Evolutionary conservation across 2,888 invertebrate species (phyloP), one percentile per base, ranked within the genome.

Genomic region (Psylliodes chrysocephalus): DNA sequence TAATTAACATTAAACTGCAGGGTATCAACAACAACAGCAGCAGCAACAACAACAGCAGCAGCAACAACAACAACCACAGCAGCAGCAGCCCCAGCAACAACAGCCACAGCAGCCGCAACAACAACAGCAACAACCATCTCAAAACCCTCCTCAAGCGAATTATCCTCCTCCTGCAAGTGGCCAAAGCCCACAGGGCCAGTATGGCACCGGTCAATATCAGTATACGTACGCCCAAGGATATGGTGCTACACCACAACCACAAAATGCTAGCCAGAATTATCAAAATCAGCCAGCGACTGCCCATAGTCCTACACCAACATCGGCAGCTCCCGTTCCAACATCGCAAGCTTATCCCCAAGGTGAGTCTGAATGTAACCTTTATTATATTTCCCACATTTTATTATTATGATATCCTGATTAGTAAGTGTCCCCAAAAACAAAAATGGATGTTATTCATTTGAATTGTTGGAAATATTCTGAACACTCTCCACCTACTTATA

Each of bases 111-210:
- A 42, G 17, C 42, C 17, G 18, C 42, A 42, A 10, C 2, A 10
- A 1, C 18, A 18, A 10, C 15, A 42, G 2, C 22, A 22, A 44
- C 87, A 81, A 17, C 75, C 81, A 33, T 69, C 70, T 51, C 81
- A 14, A 78, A n/a, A n/a, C 81, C 1, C 78, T 75, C 59, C 67
- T 14, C 17, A 78, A 51, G 83, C 84, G 73, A 64, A 72, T n/a
- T 67, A 67, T 15, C 84, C 83, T 12, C 82, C 83, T 17, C 81
- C 83, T 17, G 79, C 79, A 17, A 73, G 76, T 6, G 73, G 76
- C 4, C 81, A 79, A 67, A 71, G 67, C 55, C 79, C 77, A 63
- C 78, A 80, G 3, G 69, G 70, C 30, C 75, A 77, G 22, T 81
- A 80, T 68, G 22, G 14, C 28, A 15, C 7, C 30, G 14, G 5